phyloP scores from a whole-genome alignment of 1,140 invertebrate species.

The Danaus melanippus region DNA sequence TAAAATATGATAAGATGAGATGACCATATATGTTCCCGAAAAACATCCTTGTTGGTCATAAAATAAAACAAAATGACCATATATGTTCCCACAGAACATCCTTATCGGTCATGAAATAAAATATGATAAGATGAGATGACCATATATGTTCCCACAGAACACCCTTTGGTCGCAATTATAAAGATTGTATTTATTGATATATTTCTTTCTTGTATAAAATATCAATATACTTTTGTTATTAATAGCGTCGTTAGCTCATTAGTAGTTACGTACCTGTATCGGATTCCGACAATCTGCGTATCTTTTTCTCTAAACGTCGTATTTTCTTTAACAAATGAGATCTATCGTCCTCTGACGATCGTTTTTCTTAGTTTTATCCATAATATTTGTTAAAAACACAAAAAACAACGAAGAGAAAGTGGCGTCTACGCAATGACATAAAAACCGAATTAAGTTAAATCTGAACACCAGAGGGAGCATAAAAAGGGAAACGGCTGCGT shows the following conservation, averaged over 20 bases:
- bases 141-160: constrained; percentile 6
- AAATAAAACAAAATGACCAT: constrained; percentile 6
- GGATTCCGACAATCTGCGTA: constrained; percentile 6
- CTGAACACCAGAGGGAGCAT: constrained; percentile 5
- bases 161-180: constrained; percentile 4
- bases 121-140: constrained; percentile 1
- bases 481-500: constrained; percentile 5
- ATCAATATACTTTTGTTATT: constrained; percentile 7
- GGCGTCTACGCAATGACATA: constrained; percentile 6
- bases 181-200: constrained; percentile 7
- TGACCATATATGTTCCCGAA: constrained; percentile 4
- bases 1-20: no score
- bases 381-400: constrained; percentile 7
- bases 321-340: constrained; percentile 7
- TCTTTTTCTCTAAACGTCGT: constrained; percentile 7
- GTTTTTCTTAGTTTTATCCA: constrained; percentile 6
- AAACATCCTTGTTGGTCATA: constrained; percentile 4
- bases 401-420: constrained; percentile 7
- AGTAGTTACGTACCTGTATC: constrained; percentile 5
- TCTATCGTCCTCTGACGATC: constrained; percentile 6
- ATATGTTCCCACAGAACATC: constrained; percentile 6
- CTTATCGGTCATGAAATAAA: not conserved
- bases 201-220: constrained; percentile 7
- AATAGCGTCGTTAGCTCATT: constrained; percentile 6
- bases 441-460: constrained; percentile 6